Evolutionary conservation across 2,888 invertebrate species (phyloP).

Genomic region (Drosophila koepferae): DNA sequence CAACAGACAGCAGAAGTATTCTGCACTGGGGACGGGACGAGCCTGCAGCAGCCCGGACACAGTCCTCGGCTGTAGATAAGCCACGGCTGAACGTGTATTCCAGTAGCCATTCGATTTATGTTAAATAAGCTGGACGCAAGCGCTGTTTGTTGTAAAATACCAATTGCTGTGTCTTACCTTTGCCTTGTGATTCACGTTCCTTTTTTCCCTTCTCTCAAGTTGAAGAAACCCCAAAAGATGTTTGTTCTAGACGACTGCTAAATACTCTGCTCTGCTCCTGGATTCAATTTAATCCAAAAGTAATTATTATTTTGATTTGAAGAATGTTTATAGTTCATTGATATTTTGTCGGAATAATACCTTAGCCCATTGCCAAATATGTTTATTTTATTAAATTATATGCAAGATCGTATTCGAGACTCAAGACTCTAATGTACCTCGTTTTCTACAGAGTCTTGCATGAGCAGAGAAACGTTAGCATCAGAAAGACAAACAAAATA

Average conservation of each 20-base stretch:
- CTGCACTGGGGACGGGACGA: conserved; percentile 7
- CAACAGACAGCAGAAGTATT: conserved; percentile 21
- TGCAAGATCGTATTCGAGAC: not conserved
- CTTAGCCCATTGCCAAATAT: not conserved
- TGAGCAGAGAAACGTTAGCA: conserved; percentile 2
- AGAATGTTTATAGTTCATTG: too few species aligned
- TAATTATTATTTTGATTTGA: too few species aligned
- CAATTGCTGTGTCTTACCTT: conserved; percentile 59
- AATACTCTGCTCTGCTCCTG: not conserved
- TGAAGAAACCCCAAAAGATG: not conserved
- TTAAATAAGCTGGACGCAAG: conserved; percentile 80
- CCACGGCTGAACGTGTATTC: conserved; percentile 68
- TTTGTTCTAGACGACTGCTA: not conserved
- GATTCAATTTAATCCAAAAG: too few species aligned
- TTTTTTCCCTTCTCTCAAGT: not conserved
- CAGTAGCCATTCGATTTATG: conserved; percentile 83
- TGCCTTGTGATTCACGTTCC: conserved; percentile 61
- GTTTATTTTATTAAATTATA: not conserved
- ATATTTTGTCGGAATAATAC: too few species aligned
- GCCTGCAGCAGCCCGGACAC: not conserved
- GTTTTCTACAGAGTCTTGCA: not conserved
- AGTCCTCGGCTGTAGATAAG: conserved; percentile 42
- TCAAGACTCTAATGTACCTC: not conserved
- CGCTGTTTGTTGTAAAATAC: conserved; percentile 78
- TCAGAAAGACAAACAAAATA: conserved; percentile 2